Evolutionary conservation across 2,888 invertebrate genomes (phyloP).

Genomic region (Perizoma flavofasciatum): DNA sequence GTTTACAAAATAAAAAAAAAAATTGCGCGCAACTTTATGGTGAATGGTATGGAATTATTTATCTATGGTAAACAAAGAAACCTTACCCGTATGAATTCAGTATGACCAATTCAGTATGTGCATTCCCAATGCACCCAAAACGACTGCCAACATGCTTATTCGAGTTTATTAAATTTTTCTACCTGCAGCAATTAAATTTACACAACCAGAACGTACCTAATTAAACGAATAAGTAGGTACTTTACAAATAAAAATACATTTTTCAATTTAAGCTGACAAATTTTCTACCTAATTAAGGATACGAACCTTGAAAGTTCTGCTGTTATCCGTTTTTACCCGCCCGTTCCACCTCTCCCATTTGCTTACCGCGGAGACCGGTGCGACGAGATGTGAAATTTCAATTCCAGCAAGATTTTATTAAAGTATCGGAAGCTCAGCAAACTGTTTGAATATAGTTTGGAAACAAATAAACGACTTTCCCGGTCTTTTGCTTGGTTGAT

Average conservation of each 20-base stretch:
- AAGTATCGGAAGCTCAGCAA: slow-evolving; percentile 51
- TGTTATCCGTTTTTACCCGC: slow-evolving; percentile 58
- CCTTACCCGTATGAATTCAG: no score
- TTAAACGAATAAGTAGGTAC: slow-evolving; percentile 24
- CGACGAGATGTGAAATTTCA: slow-evolving; percentile 72
- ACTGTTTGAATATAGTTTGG: slow-evolving; percentile 74
- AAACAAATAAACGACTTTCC: slow-evolving; percentile 80
- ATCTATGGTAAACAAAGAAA: no score
- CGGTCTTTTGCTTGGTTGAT: slow-evolving; percentile 73
- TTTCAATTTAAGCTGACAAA: slow-evolving; percentile 38
- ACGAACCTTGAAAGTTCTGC: slow-evolving; percentile 48
- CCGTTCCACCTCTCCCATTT: slow-evolving; percentile 36
- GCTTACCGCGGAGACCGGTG: slow-evolving; percentile 46
- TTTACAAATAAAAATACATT: slow-evolving; percentile 34
- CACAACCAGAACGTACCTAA: slow-evolving; percentile 13
- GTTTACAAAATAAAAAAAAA: no score
- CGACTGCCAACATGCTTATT: no score
- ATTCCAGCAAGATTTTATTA: slow-evolving; percentile 71
- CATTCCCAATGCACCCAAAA: no score
- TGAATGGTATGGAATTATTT: no score
- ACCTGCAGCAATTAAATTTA: no score
- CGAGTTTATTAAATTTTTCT: no score
- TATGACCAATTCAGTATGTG: no score
- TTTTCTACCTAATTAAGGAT: slow-evolving; percentile 58
- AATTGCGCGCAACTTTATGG: no score